Conservation (phyloP, 2,797 vertebrate genomes). For the Tamandua tetradactyla region DNA sequence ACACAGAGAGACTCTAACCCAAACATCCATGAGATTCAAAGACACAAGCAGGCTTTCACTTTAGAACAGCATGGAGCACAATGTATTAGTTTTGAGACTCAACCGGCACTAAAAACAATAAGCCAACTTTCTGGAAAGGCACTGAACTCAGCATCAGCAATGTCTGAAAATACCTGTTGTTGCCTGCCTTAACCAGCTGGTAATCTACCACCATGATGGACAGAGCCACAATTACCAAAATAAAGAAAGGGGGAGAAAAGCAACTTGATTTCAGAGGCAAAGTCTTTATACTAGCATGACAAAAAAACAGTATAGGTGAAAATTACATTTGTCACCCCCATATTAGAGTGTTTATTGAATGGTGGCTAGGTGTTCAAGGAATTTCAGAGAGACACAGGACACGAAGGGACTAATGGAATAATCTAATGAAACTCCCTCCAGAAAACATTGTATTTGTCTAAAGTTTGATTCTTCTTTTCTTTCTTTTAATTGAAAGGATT, state of each 20-base stretch:
- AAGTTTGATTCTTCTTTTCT: not conserved
- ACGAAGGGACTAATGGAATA: not conserved
- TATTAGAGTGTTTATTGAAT: constrained; percentile 46
- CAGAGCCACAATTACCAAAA: not conserved
- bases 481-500: not conserved
- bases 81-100: constrained; percentile 36
- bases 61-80: constrained; percentile 52
- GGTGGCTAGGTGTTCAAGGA: not conserved
- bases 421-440: fast-evolving
- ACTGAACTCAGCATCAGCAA: not conserved
- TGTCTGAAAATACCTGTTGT: not conserved
- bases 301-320: constrained; percentile 23
- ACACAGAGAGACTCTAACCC: not conserved
- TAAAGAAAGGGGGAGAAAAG: not conserved
- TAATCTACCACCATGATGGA: not conserved
- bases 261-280: constrained; percentile 42
- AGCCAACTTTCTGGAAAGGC: not conserved
- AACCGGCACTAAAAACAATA: not conserved
- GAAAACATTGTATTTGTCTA: fast-evolving
- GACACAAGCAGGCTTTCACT: constrained; percentile 42
- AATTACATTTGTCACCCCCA: not conserved
- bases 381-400: constrained; percentile 18
- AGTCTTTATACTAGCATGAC: constrained; percentile 40
- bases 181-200: not conserved
- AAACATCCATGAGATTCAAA: not conserved